phyloP scores from a whole-genome alignment of 2,888 invertebrate genomes.

The Amblyteles armatorius region DNA sequence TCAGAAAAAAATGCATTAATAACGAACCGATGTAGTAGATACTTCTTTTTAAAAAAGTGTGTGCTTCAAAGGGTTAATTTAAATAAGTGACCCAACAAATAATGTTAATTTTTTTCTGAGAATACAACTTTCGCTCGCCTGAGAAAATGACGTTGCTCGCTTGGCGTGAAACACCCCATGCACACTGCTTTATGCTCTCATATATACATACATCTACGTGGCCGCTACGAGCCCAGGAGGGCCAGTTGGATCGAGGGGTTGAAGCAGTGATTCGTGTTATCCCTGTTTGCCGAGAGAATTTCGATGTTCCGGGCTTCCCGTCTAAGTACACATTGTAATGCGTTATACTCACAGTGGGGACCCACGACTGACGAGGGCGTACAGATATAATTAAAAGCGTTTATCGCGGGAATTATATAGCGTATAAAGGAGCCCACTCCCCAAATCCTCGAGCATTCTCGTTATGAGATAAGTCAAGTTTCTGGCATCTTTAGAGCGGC shows the following conservation, averaged over 20 bases:
- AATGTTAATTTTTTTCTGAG: neutral
- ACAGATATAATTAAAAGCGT: conserved; percentile 78
- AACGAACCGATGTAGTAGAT: too few species aligned
- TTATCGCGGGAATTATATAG: conserved; percentile 71
- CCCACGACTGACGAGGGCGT: conserved; percentile 35
- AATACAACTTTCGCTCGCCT: neutral
- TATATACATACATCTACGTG: conserved; percentile 30
- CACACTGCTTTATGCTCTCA: neutral
- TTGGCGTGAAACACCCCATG: neutral
- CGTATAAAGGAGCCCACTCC: conserved; percentile 3
- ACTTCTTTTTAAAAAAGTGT: too few species aligned
- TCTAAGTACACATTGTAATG: conserved; percentile 32
- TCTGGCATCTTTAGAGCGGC: neutral
- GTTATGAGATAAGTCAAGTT: conserved; percentile 4
- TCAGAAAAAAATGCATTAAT: too few species aligned
- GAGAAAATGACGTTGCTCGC: neutral
- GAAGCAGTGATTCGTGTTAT: conserved; percentile 69
- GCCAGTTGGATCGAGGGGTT: conserved; percentile 36
- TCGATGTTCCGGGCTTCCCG: conserved; percentile 57
- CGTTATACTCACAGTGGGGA: neutral
- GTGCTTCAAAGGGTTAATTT: too few species aligned
- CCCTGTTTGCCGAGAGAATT: conserved; percentile 75
- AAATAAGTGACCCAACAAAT: too few species aligned
- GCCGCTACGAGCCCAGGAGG: conserved; percentile 19
- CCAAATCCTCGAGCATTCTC: conserved; percentile 22